A percentile compares a stretch with the other conserved stretches of the same genome.
Evolutionary conservation across 2,113 vertebrate species (phyloP).

Genomic region (Ictalurus punctatus): DNA sequence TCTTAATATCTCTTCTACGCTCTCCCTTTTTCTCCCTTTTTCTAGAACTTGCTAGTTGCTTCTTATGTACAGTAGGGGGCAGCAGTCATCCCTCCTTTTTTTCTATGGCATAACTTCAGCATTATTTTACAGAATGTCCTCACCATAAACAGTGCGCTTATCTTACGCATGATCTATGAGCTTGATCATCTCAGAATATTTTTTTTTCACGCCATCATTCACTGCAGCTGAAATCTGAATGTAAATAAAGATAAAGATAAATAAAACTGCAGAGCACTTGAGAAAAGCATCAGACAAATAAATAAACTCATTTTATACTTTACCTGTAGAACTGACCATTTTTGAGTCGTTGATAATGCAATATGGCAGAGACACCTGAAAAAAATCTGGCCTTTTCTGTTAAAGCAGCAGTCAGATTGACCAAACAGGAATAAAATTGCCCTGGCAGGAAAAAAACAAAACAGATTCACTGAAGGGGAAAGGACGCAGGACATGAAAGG

Average conservation of each 20-base stretch:
- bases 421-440: background rate
- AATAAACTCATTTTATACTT: background rate
- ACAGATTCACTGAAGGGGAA: background rate
- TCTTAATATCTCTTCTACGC: background rate
- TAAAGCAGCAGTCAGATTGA: background rate
- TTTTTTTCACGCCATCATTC: background rate
- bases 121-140: background rate
- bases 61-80: constrained; percentile 30
- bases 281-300: background rate
- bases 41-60: background rate
- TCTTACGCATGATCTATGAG: background rate
- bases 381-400: background rate
- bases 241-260: background rate
- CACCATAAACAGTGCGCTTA: background rate
- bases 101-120: background rate
- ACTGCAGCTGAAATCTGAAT: background rate
- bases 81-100: constrained; percentile 28
- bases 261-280: background rate
- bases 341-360: background rate
- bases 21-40: background rate
- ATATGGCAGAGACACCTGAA: background rate
- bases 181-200: background rate
- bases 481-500: background rate
- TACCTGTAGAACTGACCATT: background rate
- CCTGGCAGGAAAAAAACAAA: background rate